Percentiles rank a stretch among this genome's conserved stretches.
Evolutionary conservation across 2,888 invertebrate species (phyloP).

Genomic region (Callosobruchus maculatus): DNA sequence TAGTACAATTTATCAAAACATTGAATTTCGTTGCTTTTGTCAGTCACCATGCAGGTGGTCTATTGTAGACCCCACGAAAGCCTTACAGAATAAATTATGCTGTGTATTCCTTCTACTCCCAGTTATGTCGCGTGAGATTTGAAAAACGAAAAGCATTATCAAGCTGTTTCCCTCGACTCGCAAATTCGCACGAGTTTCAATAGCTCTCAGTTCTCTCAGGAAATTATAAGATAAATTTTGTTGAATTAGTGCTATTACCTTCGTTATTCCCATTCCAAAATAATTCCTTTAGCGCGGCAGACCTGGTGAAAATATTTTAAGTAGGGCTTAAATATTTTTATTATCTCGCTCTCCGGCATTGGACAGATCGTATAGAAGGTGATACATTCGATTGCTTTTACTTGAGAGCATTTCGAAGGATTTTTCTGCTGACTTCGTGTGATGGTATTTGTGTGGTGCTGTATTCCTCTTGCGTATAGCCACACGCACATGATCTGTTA

Average conservation of each 20-base stretch:
- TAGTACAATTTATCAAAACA: too few species aligned
- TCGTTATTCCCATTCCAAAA: slow-evolving; percentile 2
- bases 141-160: not conserved
- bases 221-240: slow-evolving; percentile 6
- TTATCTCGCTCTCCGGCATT: not conserved
- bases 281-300: not conserved
- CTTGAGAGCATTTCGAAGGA: not conserved
- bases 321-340: not conserved
- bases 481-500: too few species aligned
- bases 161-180: not conserved
- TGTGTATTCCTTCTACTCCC: too few species aligned
- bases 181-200: slow-evolving; percentile 16
- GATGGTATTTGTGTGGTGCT: not conserved
- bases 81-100: too few species aligned
- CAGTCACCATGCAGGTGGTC: too few species aligned
- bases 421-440: not conserved
- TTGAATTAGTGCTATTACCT: slow-evolving; percentile 6
- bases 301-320: not conserved
- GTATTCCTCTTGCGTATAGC: not conserved
- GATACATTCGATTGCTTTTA: not conserved
- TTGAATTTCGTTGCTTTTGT: too few species aligned
- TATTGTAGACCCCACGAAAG: too few species aligned
- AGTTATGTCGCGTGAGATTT: not conserved
- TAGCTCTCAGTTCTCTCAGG: slow-evolving; percentile 7
- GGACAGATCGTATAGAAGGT: not conserved